Base-by-base conservation (phyloP, 1,140 invertebrate genomes). In the Hermetia illucens region DNA sequence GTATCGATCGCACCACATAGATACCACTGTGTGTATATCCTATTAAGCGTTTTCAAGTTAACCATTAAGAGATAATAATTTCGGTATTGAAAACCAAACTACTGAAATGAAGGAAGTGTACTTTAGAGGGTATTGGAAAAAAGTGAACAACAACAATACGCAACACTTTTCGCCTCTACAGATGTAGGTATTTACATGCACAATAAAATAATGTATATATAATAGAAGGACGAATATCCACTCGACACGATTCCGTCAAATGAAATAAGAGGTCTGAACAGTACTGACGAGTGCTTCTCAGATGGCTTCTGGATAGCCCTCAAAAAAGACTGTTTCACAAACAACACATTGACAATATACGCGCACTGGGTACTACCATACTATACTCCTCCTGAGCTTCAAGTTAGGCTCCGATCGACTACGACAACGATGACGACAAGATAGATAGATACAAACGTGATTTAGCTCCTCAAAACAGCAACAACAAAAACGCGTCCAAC, bases 231-330 rank as follows among this genome's bases (percentile, higher is more conserved):
- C n/a, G n/a, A 57, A 60, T 59, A 59, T 55, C 58, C 58, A 60
- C 58, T 60, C 58, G 58, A 60, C 56, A 60, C 57, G 57, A 59
- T 55, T 60, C 57, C 57, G 55, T 60, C 55, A 60, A 60, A 58
- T 60, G 57, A 59, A 59, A 60, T 58, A 60, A 60, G 58, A 60
- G 58, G 58, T 58, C 53, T 60, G 54, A 60, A 59, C 55, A 56
- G 51, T 56, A 59, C 56, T 59, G 52, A 58, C 53, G 56, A 59
- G 56, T 58, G 49, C 56, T 59, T 57, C 56, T 59, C 51, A 59
- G 50, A 59, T 59, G 52, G 54, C 56, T 59, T 59, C 56, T 59
- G 56, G 55, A 59, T 55, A 59, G 56, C 56, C 56, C 56, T 59
- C 56, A 48, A 58, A 58, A 53, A 58, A 58, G 51, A 58, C 58